Base-by-base conservation (phyloP, 30 jellyfish, hydroid and myxozoan species). In the Pelagia noctiluca region DNA sequence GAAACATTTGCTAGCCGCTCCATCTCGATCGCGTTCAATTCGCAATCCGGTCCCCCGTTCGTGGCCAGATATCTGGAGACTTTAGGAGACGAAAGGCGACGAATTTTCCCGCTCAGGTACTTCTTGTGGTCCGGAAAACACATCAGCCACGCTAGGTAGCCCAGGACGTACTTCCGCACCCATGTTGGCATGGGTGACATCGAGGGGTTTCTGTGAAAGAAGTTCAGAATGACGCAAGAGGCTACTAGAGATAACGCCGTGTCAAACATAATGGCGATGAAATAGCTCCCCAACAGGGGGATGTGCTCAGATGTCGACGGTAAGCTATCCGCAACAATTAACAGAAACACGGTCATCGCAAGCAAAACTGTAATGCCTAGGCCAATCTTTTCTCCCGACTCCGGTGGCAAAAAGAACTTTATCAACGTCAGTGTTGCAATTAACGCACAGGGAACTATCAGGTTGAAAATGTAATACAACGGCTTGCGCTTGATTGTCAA, bases 211-310 rank as follows among this genome's bases (percentile, higher is more conserved):
- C 96, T 83, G 70, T 87, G 96, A 75, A 87, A 87, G 32, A 88
- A 87, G 84, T 87, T 87, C 37, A 87, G 78, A 32, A 87, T 87
- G 16, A 87, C 66, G 46, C 96, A 87, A 1, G 96, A 64, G 25
- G 96, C 96, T 3, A 87, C 96, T 28, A 87, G 85, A n/a, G 96
- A 87, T 37, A 87, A 64, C 8, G 96, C 96, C 8, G 96, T 87
- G 71, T 87, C 96, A 72, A 87, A 87, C 96, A 87, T 87, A 18
- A 87, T 77, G 52, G 96, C 96, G 18, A 87, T 74, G 91, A 87
- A 87, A 33, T 87, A 87, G 5, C 82, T 63, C 1, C 96, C 96
- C 30, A 87, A 71, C 61, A 87, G 30, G 3, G 96, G 96, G 7
- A 87, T 78, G 71, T 87, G 89, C 78, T 87, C 96, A 35, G 96